Conservation (phyloP, 1,140 invertebrate genomes). For the Helicoverpa armigera region DNA sequence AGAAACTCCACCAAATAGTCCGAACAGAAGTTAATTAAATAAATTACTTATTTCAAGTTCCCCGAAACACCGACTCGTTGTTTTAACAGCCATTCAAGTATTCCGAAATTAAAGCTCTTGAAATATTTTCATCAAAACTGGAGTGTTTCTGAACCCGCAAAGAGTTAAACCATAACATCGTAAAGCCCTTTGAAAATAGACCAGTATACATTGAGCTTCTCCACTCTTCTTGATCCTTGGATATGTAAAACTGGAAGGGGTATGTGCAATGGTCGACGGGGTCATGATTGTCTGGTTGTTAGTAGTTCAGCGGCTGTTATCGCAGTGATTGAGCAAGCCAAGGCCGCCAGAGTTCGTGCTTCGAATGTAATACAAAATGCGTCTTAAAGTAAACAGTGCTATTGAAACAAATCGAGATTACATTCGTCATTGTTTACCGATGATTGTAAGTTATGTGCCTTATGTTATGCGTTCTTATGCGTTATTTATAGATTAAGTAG, state of each 20-base stretch:
- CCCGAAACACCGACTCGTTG: slow-evolving; percentile 6
- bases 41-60: slow-evolving; percentile 40
- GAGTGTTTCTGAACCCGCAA: slow-evolving; percentile 32
- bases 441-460: slow-evolving; percentile 21
- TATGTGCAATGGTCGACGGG: neutral
- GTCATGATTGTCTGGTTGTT: slow-evolving; percentile 28
- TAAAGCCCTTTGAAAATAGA: slow-evolving; percentile 43
- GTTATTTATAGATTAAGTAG: neutral
- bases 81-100: slow-evolving; percentile 16
- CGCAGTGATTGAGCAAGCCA: slow-evolving; percentile 48
- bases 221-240: neutral
- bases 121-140: slow-evolving; percentile 44
- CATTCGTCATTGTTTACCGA: slow-evolving; percentile 46
- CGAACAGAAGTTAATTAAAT: slow-evolving; percentile 35
- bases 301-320: slow-evolving; percentile 49
- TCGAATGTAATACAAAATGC: slow-evolving; percentile 47
- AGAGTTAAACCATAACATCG: slow-evolving; percentile 48
- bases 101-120: slow-evolving; percentile 34
- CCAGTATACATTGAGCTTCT: slow-evolving; percentile 23
- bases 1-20: slow-evolving; percentile 2
- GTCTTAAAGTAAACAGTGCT: slow-evolving; percentile 43
- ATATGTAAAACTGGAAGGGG: neutral
- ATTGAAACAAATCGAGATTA: slow-evolving; percentile 40
- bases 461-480: slow-evolving; percentile 7
- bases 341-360: slow-evolving; percentile 46